Evolutionary conservation across 1,140 invertebrate genomes (phyloP), one percentile per base, ranked within the genome.

Genomic region (Drosophila repletoides): DNA sequence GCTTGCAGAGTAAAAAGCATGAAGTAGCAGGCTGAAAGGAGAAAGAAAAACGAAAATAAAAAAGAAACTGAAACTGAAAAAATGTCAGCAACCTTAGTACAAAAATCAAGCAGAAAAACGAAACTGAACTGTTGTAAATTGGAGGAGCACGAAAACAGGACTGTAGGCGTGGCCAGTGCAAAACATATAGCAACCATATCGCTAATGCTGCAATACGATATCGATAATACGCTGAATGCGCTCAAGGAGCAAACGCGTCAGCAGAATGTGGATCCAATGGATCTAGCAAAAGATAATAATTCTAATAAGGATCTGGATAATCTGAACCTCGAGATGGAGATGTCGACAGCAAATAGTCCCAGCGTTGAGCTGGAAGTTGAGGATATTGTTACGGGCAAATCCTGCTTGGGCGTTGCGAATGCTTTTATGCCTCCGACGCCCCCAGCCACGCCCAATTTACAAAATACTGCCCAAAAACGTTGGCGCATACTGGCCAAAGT

Each of bases 401-500:
- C 36, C 7, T 48, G 49, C 5, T n/a, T 38, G 15, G 38, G 12
- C 15, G 38, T 28, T 28, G 7, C 10, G 19, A 53, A 48, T 31
- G 36, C 40, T 1, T 76, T 76, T n/a, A 77, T 89, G 73, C 88
- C 88, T 14, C 88, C 88, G 34, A 89, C 88, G 7, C 88, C 88
- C 3, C 88, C 87, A 22, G 77, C 81, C 63, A 80, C 77, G 56
- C 75, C 83, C 52, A 79, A 88, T 49, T 61, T 79, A 31, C 43
- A 84, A 40, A 83, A 89, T 63, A 88, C 81, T 5, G 94, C 94
- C 2, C 91, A 93, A 48, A 92, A 93, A 67, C 92, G 94, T 74
- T 95, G 94, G 94, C 92, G 92, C 19, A 92, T 95, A 9, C 90
- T 95, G 51, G 94, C 94, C 9, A 93, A 93, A 46, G 94, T 94